Conservation (phyloP, 2,888 invertebrate genomes). For the Heliconius erato region DNA sequence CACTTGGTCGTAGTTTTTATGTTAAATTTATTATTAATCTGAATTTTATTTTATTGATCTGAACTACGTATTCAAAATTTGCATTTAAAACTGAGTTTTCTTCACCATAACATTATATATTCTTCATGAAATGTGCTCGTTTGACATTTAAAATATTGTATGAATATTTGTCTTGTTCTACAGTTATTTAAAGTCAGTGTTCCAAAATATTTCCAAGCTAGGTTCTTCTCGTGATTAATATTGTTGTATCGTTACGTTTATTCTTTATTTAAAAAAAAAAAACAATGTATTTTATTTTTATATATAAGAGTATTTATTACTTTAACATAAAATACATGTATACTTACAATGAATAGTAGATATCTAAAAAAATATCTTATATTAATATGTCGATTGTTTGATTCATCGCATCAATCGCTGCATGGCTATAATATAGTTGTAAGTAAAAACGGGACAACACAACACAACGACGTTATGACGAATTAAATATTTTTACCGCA, state of each 20-base stretch:
- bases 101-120: too few species aligned
- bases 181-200: conserved; percentile 25
- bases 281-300: too few species aligned
- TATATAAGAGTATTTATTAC: too few species aligned
- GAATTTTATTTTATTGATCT: too few species aligned
- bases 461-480: conserved; percentile 51
- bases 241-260: conserved; percentile 15
- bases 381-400: background rate
- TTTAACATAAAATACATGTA: too few species aligned
- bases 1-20: background rate
- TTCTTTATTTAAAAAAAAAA: background rate
- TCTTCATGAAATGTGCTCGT: background rate
- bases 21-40: too few species aligned
- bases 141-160: background rate
- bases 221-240: conserved; percentile 19
- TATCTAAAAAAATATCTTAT: background rate
- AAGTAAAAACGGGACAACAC: background rate
- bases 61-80: too few species aligned
- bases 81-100: too few species aligned
- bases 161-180: conserved; percentile 38
- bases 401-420: background rate
- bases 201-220: conserved; percentile 12
- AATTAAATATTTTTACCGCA: conserved; percentile 50
- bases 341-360: too few species aligned
- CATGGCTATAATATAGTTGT: conserved; percentile 25